A percentile compares a stretch with the other conserved stretches of the same genome.
These are phyloP conservation scores for Coronaproctus castanopsis DNA, from an alignment of 2,888 invertebrate species.

Conservation along the genomic window DNA sequence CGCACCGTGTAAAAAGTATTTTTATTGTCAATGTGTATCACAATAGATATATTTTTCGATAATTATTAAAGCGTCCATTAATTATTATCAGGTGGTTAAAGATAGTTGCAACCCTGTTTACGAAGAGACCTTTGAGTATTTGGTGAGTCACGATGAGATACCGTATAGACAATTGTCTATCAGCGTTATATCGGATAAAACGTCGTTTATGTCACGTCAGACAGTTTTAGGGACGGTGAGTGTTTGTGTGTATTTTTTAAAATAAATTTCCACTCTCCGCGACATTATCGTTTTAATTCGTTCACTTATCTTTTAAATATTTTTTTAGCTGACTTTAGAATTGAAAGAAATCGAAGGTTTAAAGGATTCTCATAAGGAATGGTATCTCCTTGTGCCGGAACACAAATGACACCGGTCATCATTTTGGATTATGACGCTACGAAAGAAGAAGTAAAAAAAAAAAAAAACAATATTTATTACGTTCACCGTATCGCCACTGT, in stretches of 20 bases:
- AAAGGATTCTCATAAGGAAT: not conserved
- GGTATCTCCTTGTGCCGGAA: not conserved
- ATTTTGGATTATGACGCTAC: too few species aligned
- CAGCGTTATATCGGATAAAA: slow-evolving; percentile 70
- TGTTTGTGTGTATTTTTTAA: not conserved
- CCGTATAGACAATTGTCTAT: slow-evolving; percentile 57
- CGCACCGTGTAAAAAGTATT: not conserved
- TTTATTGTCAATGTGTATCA: not conserved
- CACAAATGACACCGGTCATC: too few species aligned
- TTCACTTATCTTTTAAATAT: too few species aligned
- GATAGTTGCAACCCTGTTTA: slow-evolving; percentile 79
- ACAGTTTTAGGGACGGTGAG: slow-evolving; percentile 7
- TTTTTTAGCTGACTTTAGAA: not conserved
- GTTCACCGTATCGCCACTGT: too few species aligned
- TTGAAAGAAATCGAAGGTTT: not conserved
- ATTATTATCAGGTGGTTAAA: slow-evolving; percentile 40
- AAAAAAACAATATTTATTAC: too few species aligned
- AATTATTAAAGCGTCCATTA: too few species aligned
- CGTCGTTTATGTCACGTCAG: slow-evolving; percentile 26
- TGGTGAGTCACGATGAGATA: slow-evolving; percentile 60
- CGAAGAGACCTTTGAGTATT: slow-evolving; percentile 79
- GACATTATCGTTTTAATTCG: too few species aligned
- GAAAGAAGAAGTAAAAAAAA: too few species aligned
- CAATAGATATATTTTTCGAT: not conserved
- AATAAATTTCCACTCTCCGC: too few species aligned